A percentile compares a stretch with the other conserved stretches of the same genome.
phyloP scores from a whole-genome alignment of 2,888 invertebrate genomes.

The Agonopterix arenella region DNA sequence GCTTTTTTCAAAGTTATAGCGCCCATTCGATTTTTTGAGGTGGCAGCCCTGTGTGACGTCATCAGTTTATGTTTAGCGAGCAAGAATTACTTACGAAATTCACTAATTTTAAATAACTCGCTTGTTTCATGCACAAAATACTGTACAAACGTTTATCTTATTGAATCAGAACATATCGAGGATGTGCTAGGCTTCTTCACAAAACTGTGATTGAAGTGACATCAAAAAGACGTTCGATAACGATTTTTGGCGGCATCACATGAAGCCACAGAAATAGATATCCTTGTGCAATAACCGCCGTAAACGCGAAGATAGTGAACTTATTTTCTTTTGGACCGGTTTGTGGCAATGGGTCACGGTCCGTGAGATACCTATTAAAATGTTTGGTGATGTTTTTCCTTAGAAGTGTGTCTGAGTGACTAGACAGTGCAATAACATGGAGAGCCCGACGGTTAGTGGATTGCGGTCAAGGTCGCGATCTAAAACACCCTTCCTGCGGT shows the following conservation, averaged over 20 bases:
- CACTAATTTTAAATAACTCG: constrained; percentile 31
- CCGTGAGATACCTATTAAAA: constrained; percentile 14
- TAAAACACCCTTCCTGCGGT: constrained; percentile 80
- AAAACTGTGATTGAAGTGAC: neutral
- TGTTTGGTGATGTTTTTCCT: constrained; percentile 31
- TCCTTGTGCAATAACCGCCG: constrained; percentile 61
- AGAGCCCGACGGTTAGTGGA: constrained; percentile 64
- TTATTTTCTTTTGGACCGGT: constrained; percentile 34
- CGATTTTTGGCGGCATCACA: constrained; percentile 68
- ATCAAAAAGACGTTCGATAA: constrained; percentile 29
- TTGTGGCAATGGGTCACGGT: constrained; percentile 30
- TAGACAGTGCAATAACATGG: constrained; percentile 35
- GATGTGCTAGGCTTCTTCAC: neutral
- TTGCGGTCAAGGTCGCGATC: constrained; percentile 83
- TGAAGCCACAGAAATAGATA: constrained; percentile 70
- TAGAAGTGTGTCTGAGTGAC: constrained; percentile 9
- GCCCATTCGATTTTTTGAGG: no score
- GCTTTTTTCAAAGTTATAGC: no score
- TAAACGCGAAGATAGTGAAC: constrained; percentile 25
- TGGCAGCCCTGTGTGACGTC: constrained; percentile 59
- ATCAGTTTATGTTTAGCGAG: constrained; percentile 67
- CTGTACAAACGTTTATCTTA: constrained; percentile 23
- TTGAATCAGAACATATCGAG: constrained; percentile 16
- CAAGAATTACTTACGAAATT: constrained; percentile 58
- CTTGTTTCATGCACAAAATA: constrained; percentile 29